phyloP scores from a whole-genome alignment of 30 jellyfish, hydroid and myxozoan species.

The Hydra vulgaris region DNA sequence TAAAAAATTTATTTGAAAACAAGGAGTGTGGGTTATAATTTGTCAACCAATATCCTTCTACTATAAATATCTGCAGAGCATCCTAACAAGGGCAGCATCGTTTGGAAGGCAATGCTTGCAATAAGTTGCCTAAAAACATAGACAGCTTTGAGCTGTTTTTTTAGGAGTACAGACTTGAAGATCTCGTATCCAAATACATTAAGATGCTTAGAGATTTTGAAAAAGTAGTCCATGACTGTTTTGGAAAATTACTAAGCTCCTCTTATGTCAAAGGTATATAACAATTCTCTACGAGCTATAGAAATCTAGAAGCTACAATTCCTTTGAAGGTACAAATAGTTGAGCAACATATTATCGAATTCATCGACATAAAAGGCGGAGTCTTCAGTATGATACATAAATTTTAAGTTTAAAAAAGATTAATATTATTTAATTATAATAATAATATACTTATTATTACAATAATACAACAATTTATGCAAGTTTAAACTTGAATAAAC shows the following conservation, averaged over 20 bases:
- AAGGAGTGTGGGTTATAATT: not conserved
- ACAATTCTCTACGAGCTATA: not conserved
- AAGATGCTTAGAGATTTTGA: not conserved
- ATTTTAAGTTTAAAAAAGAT: too few species aligned
- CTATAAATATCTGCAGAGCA: not conserved
- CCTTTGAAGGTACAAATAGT: not conserved
- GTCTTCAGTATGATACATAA: not conserved
- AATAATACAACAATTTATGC: too few species aligned
- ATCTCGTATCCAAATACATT: not conserved
- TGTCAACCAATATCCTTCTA: not conserved
- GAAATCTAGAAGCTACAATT: not conserved
- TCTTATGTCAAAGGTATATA: not conserved
- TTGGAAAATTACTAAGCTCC: not conserved
- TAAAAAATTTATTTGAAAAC: not conserved
- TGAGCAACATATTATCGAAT: not conserved
- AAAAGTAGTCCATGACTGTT: not conserved
- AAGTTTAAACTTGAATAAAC: not conserved
- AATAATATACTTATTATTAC: too few species aligned
- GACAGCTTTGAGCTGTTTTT: not conserved
- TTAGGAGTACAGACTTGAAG: not conserved
- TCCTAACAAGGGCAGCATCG: not conserved
- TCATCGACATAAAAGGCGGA: not conserved
- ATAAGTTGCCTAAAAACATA: not conserved
- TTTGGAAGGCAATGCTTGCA: not conserved
- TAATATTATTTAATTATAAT: too few species aligned